These are phyloP conservation scores for Atta texana DNA, from an alignment of 1,140 invertebrate species.

Conservation along the genomic window DNA sequence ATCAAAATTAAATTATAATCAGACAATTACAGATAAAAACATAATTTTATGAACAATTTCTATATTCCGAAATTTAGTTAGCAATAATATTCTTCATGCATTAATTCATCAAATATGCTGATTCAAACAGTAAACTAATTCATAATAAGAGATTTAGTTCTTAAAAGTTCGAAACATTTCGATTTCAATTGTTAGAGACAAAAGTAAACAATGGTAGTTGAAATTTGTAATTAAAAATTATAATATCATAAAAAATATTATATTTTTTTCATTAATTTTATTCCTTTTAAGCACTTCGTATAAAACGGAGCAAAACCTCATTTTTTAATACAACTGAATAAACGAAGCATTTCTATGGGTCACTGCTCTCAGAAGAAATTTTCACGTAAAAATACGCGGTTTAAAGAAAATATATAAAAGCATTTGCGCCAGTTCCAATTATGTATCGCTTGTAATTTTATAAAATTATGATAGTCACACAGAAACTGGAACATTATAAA, in stretches of 20 bases:
- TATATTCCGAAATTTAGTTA: background rate
- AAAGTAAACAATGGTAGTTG: background rate
- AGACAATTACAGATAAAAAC: background rate
- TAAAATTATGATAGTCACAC: conserved; percentile 20
- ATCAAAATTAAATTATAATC: background rate
- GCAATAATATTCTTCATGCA: background rate
- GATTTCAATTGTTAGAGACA: conserved; percentile 6
- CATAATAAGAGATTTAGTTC: background rate
- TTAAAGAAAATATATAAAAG: conserved; percentile 43
- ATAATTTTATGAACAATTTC: background rate
- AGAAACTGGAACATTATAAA: conserved; percentile 19
- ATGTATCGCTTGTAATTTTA: background rate
- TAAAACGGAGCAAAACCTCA: background rate
- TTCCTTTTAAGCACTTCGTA: background rate
- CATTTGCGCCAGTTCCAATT: conserved; percentile 35
- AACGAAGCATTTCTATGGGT: background rate
- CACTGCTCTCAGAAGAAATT: conserved; percentile 3
- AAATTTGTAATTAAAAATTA: conserved; percentile 21
- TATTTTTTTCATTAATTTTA: background rate
- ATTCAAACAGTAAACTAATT: background rate
- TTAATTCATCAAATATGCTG: background rate
- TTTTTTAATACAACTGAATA: conserved; percentile 16
- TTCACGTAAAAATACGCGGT: background rate
- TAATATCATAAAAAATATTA: conserved; percentile 5
- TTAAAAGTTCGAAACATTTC: background rate